phyloP scores from a whole-genome alignment of 2,888 invertebrate genomes.

The Tuberolachnus salignus region DNA sequence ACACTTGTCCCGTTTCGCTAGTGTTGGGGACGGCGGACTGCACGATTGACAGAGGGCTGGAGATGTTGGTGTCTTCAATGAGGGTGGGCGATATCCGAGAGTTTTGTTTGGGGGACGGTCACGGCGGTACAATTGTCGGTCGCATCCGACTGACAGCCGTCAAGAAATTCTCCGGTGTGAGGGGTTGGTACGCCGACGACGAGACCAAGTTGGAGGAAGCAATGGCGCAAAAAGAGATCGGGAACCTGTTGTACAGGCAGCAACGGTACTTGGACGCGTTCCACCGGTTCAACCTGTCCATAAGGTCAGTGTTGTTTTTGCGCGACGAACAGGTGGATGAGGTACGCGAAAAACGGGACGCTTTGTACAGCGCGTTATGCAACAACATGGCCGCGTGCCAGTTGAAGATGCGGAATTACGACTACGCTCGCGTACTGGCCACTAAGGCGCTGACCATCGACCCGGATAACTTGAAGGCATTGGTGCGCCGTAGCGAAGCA shows the following conservation, averaged over 20 bases:
- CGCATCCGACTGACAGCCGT: conserved; percentile 12
- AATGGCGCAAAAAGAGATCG: conserved; percentile 60
- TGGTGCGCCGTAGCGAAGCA: conserved; percentile 66
- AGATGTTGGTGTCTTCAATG: conserved; percentile 60
- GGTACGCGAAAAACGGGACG: conserved; percentile 66
- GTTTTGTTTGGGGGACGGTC: conserved; percentile 48
- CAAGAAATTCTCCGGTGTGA: no score
- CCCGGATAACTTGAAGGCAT: conserved; percentile 65
- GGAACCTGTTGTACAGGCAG: conserved; percentile 71
- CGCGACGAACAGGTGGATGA: neutral
- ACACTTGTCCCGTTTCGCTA: neutral
- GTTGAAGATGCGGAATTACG: conserved; percentile 71
- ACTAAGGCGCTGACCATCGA: conserved; percentile 64
- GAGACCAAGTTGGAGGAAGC: conserved; percentile 29
- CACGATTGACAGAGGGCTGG: conserved; percentile 60
- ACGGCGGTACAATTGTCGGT: conserved; percentile 18
- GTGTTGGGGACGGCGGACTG: conserved; percentile 61
- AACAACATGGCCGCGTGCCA: conserved; percentile 86
- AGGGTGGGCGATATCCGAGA: conserved; percentile 59
- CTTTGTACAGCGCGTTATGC: conserved; percentile 68
- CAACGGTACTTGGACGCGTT: conserved; percentile 74
- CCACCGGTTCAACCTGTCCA: conserved; percentile 73
- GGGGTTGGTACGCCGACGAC: conserved; percentile 39
- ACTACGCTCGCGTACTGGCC: conserved; percentile 71
- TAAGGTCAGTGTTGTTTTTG: conserved; percentile 70